Base-by-base conservation (phyloP, 2,797 vertebrate genomes). In the Microctenopoma stevenorrisi region DNA sequence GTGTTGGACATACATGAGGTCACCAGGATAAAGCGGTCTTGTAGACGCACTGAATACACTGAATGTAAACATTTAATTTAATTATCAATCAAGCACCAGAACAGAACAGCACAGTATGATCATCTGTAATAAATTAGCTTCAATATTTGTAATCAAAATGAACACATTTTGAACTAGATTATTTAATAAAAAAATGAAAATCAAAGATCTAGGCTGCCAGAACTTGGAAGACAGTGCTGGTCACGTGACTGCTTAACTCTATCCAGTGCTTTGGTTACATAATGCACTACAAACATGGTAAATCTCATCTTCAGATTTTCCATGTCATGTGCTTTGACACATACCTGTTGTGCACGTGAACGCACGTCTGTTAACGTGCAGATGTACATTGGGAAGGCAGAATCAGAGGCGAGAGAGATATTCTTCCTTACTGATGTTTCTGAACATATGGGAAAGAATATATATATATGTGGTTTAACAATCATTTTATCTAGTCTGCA, bases 241-340 rank as follows among this genome's bases (percentile, higher is more conserved):
- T 83, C 88, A 89, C 85, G 83, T 86, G 85, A 88, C 76, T 74
- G 80, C 72, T 64, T 57, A 72, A 69, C 77, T 83, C 78, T 51
- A 59, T 86, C 63, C 55, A 59, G 64, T 63, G 72, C 37, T 64
- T 33, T 12, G 15, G 76, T 86, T 86, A 86, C 65, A 76, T 86
- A 86, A 83, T 18, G 14, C 22, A 28, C 75, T 83, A 35, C 61
- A 79, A 83, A 83, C 57, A 57, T 79, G 68, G 37, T 81, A 53
- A 74, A 59, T 79, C 76, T 82, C 63, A 53, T 64, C 75, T 66
- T 71, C 59, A 71, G 58, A 37, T 80, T 83, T 65, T 69, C 74
- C 65, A 55, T 82, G 71, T 84, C 59, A 72, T 78, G 79, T 66
- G 77, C 81, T 85, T 69, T 69, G 55, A 81, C 30, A 15, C 63